Base-by-base conservation (phyloP, 2,113 vertebrate species). In the Nothoprocta perdicaria region DNA sequence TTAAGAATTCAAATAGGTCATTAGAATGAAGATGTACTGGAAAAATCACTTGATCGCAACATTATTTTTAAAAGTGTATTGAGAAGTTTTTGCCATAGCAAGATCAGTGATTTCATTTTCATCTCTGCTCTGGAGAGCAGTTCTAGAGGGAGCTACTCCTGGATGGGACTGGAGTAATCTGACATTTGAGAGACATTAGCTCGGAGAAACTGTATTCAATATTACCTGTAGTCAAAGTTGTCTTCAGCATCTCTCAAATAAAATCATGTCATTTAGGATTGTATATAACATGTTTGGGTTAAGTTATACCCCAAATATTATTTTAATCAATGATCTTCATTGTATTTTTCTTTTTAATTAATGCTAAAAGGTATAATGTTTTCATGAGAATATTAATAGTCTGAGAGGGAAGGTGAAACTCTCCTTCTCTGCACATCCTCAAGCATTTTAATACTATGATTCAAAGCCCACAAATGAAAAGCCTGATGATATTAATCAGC, bases 121-220 rank as follows among this genome's bases (percentile, higher is more conserved):
- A 53, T 62, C 48, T 66, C 50, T 68, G 38, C 93, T 69, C 23
- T 52, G 27, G 41, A 53, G 66, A 74, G 77, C 74, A 94, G 83
- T 62, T 84, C 48, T 68, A 38, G 73, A 88, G 83, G 58, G 66
- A 93, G 74, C 0, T n/a, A n/a, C n/a, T 60, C 52, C 86, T 86
- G 74, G 84, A 82, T 66, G 41, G 41, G 84, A 69, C 88, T 71
- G 86, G 81, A 80, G 41, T 4, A 74, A 62, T 23, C 17, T 92
- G 89, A 84, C 71, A 66, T 79, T 76, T 94, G 84, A 88, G 43
- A 86, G 62, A 53, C 74, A 58, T 48, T 45, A 61, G 62, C 53
- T 69, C 43, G 82, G 71, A 84, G 45, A 73, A 89, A 50, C 84
- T 73, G 14, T 10, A 90, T 75, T 90, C 72, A 92, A 84, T 74